Conservation (phyloP, 2,888 invertebrate species). For the Halocaridina rubra region DNA sequence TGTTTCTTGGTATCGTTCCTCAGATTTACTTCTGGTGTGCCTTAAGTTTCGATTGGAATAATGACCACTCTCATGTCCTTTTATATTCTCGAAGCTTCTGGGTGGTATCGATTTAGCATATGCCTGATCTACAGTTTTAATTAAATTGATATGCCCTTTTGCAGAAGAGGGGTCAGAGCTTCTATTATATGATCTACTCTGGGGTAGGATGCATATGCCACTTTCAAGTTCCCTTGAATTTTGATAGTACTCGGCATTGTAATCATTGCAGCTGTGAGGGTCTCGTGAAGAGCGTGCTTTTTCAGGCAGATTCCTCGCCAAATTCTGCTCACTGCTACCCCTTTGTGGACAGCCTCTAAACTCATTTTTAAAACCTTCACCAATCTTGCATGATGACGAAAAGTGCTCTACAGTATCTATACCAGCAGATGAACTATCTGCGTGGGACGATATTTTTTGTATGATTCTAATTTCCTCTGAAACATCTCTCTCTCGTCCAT, state of each 20-base stretch:
- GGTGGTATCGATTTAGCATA: not conserved
- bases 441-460: not conserved
- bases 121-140: not conserved
- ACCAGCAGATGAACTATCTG: not conserved
- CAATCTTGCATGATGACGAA: not conserved
- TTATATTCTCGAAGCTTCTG: not conserved
- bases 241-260: not conserved
- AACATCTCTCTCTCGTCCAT: constrained; percentile 32
- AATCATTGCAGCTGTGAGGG: not conserved
- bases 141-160: not conserved
- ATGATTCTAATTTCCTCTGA: constrained; percentile 20
- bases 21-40: not conserved
- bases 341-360: not conserved
- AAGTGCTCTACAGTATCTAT: not conserved
- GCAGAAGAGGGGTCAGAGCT: too few relatives aligned
- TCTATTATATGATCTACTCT: not conserved
- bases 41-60: not conserved
- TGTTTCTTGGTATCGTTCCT: not conserved
- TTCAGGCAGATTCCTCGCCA: not conserved
- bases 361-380: not conserved
- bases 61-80: not conserved
- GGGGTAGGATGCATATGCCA: not conserved
- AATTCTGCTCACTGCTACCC: not conserved
- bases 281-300: not conserved
- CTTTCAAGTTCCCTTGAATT: not conserved